A percentile compares a stretch with the other conserved stretches of the same genome.
phyloP scores from a whole-genome alignment of 92 coral and sea anemone genomes.

The Porites rus region DNA sequence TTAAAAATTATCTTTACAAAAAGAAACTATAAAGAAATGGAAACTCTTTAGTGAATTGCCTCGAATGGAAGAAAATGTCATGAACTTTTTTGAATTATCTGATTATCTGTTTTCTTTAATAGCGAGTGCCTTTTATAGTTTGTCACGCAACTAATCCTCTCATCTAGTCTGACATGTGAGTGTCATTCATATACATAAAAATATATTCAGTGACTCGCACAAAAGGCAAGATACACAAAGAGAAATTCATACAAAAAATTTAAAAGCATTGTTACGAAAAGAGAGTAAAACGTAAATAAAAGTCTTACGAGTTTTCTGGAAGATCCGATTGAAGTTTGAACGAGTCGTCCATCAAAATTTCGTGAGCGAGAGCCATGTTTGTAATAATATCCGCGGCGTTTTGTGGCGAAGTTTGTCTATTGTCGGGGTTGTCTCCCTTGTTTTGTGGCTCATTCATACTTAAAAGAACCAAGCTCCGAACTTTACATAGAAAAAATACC shows the following conservation, averaged over 20 bases:
- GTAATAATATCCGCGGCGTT: conserved; percentile 76
- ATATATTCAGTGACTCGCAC: no score
- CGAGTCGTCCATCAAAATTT: conserved; percentile 88
- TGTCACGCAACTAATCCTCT: no score
- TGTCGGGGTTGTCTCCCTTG: not conserved
- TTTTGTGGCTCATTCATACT: conserved; percentile 27
- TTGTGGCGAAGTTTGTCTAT: conserved; percentile 1
- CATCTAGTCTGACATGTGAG: no score
- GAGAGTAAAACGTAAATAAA: not conserved
- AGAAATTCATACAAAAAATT: not conserved
- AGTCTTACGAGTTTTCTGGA: conserved; percentile 93
- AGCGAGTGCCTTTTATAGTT: no score
- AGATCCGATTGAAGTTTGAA: conserved; percentile 80
- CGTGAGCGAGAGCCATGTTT: conserved; percentile 98
- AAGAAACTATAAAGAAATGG: no score
- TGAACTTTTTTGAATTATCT: no score
- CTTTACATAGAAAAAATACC: not conserved
- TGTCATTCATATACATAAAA: no score
- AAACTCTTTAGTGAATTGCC: no score
- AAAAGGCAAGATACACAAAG: not conserved
- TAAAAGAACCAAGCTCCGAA: not conserved
- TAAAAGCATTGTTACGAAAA: not conserved
- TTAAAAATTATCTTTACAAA: no score
- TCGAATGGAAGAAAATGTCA: no score
- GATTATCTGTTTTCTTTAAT: no score